Base-by-base conservation (phyloP, 2,113 vertebrate species). In the Gasterosteus aculeatus region DNA sequence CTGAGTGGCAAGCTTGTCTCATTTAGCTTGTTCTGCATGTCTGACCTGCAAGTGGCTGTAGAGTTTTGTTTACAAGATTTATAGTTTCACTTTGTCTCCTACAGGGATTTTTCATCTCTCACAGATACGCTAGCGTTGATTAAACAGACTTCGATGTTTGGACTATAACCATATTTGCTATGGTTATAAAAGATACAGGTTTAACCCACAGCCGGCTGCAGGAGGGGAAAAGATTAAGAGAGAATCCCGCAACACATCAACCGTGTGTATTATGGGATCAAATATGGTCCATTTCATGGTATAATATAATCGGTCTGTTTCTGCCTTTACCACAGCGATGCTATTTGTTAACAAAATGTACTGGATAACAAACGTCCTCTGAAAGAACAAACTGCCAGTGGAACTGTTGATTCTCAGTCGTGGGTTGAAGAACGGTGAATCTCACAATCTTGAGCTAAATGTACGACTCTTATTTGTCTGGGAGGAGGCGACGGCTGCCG, bases 1-100 rank as follows among this genome's bases (percentile, higher is more conserved):
- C 64, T 81, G 44, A 72, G 88, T 87, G 82, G 87, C 89, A 86
- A 63, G 87, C 72, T 91, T 79, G 82, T 90, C 86, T 87, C 74
- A 87, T 82, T 85, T 44, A 86, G 90, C 82, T 89, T 81, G 89
- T 91, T 88, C 82, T 91, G 90, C 92, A 92, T 93, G 92, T 93
- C 70, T 82, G 90, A 90, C 87, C 88, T 89, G 87, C 83, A 87
- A 84, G 80, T 78, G 86, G 83, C 85, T 85, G 78, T 87, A 47
- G 75, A 72, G 70, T 87, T 90, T 77, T 85, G 83, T 90, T 90
- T 87, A 65, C 72, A 75, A 72, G 69, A 65, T 85, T 90, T 78
- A 63, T 68, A 70, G 66, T 86, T 80, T 89, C 82, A 82, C 73
- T 77, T 58, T 67, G 82, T 91, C 80, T 74, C 67, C 69, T 76